Base-by-base conservation (phyloP, 2,888 invertebrate genomes). In the Andrena fulva region DNA sequence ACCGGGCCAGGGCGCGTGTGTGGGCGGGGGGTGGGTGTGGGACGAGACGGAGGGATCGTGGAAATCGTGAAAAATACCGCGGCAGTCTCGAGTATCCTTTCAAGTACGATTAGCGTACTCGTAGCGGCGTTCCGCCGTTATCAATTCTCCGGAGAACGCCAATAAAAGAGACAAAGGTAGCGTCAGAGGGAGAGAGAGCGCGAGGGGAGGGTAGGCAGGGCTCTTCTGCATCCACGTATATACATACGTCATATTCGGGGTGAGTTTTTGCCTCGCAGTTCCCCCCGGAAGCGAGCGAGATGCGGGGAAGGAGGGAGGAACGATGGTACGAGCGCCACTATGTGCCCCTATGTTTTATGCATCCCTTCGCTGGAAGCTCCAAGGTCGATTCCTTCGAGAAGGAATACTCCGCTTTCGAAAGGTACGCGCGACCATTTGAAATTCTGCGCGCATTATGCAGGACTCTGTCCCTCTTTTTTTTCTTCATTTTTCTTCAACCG, bases 321-420 rank as follows among this genome's bases (percentile, higher is more conserved):
- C 48, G 33, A 59, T 63, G 64, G 42, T 64, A 52, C 67, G 64
- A 68, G 59, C 70, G 59, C 42, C 52, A 63, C 89, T 91, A 89
- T 90, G 90, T 89, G 89, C 90, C 85, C 89, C 90, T 88, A 92
- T 91, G 90, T 91, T 92, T 91, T 91, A 91, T 92, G 90, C 91
- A 92, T 90, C 90, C 85, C 87, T 87, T 77, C 78, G 80, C 77
- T 71, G 62, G 76, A 71, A 87, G 78, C 84, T 74, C 86, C 73
- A 85, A 82, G 70, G 75, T 82, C 80, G 72, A 72, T 80, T 72
- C 67, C 71, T 67, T 79, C 69, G 69, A 77, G 78, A 56, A 60
- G 60, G 60, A 42, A 42, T 60, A 35, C 27, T 10, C 24, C 56
- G 35, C 75, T 78, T 69, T 84, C 59, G 69, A 48, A 48, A 77